Percentiles rank a stretch among this genome's conserved stretches.
Evolutionary conservation across 2,888 invertebrate genomes (phyloP).

Genomic region (Drosophila algonquin): DNA sequence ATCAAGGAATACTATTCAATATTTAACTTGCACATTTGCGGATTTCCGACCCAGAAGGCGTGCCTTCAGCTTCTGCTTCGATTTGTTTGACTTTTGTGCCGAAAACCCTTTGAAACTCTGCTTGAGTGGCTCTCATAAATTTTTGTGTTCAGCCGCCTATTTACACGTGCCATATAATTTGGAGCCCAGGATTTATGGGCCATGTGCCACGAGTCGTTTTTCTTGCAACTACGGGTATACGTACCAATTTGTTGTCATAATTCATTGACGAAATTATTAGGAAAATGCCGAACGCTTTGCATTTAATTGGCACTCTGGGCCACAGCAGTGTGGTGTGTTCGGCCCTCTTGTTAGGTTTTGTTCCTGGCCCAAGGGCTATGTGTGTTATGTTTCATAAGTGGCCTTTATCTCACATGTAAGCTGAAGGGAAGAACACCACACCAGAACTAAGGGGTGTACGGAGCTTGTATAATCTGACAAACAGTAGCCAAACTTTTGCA

Average conservation of each 20-base stretch:
- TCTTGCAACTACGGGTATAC: conserved; percentile 25
- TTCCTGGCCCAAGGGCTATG: conserved; percentile 45
- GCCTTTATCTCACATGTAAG: conserved; percentile 49
- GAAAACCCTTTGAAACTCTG: conserved; percentile 52
- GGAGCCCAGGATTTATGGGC: conserved; percentile 59
- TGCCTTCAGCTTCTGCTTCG: conserved; percentile 8
- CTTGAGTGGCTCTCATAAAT: conserved; percentile 50
- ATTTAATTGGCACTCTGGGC: conserved; percentile 59
- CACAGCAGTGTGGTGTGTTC: too few relatives aligned
- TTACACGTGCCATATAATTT: conserved; percentile 59
- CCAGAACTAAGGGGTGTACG: conserved; percentile 11
- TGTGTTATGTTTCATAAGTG: conserved; percentile 36
- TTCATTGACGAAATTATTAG: conserved; percentile 68
- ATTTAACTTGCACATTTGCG: conserved; percentile 57
- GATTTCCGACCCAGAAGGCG: conserved; percentile 46
- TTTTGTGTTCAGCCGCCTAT: conserved; percentile 30
- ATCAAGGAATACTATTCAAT: conserved; percentile 62
- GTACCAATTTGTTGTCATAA: conserved; percentile 67
- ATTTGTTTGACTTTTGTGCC: conserved; percentile 36
- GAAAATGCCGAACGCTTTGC: conserved; percentile 45
- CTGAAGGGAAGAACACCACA: conserved; percentile 9
- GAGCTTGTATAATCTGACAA: conserved; percentile 54
- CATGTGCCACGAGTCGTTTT: conserved; percentile 45
- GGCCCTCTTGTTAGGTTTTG: conserved; percentile 33
- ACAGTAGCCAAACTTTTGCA: conserved; percentile 59